Percentiles rank a stretch among this genome's conserved stretches.
Conservation (phyloP, 2,797 vertebrate species). For the Bovichtus variegatus region DNA sequence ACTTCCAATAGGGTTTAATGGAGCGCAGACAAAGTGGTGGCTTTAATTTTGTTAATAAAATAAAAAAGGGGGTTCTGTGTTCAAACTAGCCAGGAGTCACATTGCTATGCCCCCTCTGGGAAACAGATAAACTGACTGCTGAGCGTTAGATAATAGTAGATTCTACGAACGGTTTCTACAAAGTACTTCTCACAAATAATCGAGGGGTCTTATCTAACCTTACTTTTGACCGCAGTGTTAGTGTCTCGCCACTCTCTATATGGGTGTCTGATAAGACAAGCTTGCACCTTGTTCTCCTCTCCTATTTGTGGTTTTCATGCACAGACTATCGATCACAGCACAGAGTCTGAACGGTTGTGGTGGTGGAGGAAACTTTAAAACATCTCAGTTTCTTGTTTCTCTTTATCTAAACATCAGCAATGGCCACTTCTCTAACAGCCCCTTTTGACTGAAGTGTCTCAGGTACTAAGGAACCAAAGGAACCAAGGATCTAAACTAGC, state of each 20-base stretch:
- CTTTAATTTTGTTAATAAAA: neutral
- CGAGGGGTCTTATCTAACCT: accelerated
- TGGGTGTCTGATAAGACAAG: slow-evolving; percentile 14
- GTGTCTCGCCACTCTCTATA: neutral
- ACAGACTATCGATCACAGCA: neutral
- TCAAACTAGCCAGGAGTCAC: neutral
- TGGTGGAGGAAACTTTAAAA: no score
- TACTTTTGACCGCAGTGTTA: no score
- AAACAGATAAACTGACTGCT: neutral
- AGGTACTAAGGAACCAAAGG: neutral
- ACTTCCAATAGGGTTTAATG: neutral
- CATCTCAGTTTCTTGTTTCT: neutral
- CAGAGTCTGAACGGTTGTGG: neutral
- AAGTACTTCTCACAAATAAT: neutral
- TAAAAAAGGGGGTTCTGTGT: neutral
- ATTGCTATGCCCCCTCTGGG: neutral
- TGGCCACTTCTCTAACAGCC: neutral
- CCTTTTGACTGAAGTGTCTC: neutral
- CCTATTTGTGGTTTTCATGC: neutral
- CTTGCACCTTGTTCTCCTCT: neutral
- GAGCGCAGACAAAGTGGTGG: neutral
- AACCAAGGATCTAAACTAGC: neutral
- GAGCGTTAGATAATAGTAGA: neutral
- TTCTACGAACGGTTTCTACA: neutral
- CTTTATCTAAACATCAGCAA: neutral